phyloP scores from a whole-genome alignment of 2,797 vertebrate genomes.

The Danionella dracula region DNA sequence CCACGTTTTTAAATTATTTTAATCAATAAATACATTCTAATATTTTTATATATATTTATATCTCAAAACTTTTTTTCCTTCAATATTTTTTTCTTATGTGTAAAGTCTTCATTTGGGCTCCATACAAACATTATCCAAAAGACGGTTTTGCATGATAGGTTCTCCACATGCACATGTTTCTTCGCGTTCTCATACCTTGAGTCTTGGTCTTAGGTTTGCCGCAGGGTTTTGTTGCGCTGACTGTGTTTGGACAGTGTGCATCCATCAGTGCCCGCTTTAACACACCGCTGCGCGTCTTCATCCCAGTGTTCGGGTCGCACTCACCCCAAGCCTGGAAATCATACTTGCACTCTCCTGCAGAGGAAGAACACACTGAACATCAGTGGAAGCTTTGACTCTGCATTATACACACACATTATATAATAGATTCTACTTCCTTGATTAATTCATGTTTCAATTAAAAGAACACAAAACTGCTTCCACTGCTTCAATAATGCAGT shows the following conservation, averaged over 20 bases:
- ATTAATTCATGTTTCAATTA: background rate
- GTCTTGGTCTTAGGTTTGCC: slow-evolving; percentile 90
- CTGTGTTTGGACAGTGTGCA: slow-evolving; percentile 83
- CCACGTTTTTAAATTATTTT: too few relatives aligned
- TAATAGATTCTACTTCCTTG: background rate
- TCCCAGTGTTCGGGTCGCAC: slow-evolving; percentile 83
- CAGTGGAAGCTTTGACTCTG: background rate
- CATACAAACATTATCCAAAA: too few relatives aligned
- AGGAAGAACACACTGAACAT: background rate
- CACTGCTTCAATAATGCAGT: too few relatives aligned
- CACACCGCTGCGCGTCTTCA: slow-evolving; percentile 87
- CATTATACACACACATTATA: too few relatives aligned
- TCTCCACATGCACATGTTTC: background rate
- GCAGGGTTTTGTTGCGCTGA: slow-evolving; percentile 90
- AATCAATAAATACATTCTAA: too few relatives aligned
- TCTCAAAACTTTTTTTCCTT: too few relatives aligned
- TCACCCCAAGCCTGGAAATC: slow-evolving; percentile 95
- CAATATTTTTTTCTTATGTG: too few relatives aligned
- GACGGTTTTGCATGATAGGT: too few relatives aligned
- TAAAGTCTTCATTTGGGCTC: too few relatives aligned
- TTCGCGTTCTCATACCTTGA: slow-evolving; percentile 75
- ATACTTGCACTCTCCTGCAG: slow-evolving; percentile 90
- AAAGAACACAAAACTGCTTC: too few relatives aligned
- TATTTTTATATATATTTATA: too few relatives aligned
- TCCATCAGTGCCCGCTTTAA: slow-evolving; percentile 90